Percentiles rank a stretch among this genome's conserved stretches.
These are phyloP conservation scores for Rhodeus uyekii DNA, from an alignment of 2,797 vertebrate species.

Conservation along the genomic window DNA sequence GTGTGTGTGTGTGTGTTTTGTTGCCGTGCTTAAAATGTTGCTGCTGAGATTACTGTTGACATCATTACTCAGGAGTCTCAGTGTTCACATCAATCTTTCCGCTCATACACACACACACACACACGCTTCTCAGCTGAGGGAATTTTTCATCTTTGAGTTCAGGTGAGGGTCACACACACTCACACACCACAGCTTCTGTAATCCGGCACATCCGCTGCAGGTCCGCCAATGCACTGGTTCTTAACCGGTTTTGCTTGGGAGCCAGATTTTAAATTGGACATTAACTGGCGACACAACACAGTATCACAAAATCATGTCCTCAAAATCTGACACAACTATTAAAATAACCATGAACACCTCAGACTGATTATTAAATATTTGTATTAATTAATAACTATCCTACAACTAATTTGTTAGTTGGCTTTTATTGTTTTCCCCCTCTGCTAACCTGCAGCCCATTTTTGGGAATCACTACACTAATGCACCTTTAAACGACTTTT, in stretches of 20 bases:
- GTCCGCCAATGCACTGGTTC: slow-evolving; percentile 39
- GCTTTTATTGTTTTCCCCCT: neutral
- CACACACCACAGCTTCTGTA: slow-evolving; percentile 57
- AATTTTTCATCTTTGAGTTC: slow-evolving; percentile 82
- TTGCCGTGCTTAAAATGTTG: slow-evolving; percentile 74
- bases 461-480: slow-evolving; percentile 22
- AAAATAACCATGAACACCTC: neutral
- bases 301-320: neutral
- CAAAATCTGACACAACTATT: neutral
- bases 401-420: neutral
- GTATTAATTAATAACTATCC: neutral
- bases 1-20: neutral
- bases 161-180: slow-evolving; percentile 72
- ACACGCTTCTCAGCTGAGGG: slow-evolving; percentile 79
- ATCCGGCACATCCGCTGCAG: slow-evolving; percentile 53
- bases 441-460: neutral
- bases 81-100: slow-evolving; percentile 79
- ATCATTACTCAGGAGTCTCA: slow-evolving; percentile 80
- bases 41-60: slow-evolving; percentile 77
- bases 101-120: slow-evolving; percentile 66
- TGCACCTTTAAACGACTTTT: slow-evolving; percentile 45
- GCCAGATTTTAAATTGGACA: neutral
- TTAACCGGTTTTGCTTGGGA: neutral
- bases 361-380: neutral
- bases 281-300: neutral